These are phyloP conservation scores for Lordiphosa fenestrarum DNA, from an alignment of 2,888 invertebrate genomes.

Conservation along the genomic window DNA sequence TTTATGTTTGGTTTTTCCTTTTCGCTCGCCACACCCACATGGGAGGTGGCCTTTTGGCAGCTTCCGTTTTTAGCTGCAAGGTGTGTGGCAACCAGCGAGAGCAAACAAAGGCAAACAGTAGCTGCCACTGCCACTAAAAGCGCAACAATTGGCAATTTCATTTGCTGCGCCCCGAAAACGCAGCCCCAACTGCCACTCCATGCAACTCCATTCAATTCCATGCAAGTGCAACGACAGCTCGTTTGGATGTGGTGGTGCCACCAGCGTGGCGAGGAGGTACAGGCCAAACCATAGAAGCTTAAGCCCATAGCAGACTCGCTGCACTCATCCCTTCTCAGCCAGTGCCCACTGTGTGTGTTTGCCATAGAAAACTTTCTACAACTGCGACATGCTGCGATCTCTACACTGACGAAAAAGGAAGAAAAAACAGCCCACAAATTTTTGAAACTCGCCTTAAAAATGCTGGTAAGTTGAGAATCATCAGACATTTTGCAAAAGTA, in stretches of 20 bases:
- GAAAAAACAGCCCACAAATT: too few species aligned
- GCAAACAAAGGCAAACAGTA: slow-evolving; percentile 45
- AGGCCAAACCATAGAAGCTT: too few species aligned
- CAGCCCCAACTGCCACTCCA: slow-evolving; percentile 19
- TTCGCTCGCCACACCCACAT: slow-evolving; percentile 69
- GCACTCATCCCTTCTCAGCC: neutral
- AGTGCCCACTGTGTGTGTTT: slow-evolving; percentile 3
- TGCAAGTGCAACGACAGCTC: slow-evolving; percentile 12
- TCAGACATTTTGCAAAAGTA: too few species aligned
- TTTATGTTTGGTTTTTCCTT: slow-evolving; percentile 8
- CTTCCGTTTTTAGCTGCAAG: slow-evolving; percentile 58
- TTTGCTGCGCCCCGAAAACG: slow-evolving; percentile 63
- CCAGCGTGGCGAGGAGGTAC: slow-evolving; percentile 1
- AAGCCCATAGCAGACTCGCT: too few species aligned
- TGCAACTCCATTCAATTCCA: slow-evolving; percentile 4
- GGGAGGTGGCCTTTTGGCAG: slow-evolving; percentile 27
- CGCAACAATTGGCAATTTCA: slow-evolving; percentile 70
- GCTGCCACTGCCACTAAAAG: slow-evolving; percentile 55
- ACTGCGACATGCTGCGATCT: slow-evolving; percentile 60
- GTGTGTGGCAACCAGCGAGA: slow-evolving; percentile 53
- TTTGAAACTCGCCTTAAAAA: too few species aligned
- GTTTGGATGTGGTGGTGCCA: slow-evolving; percentile 12
- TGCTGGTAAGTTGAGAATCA: too few species aligned
- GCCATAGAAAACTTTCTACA: slow-evolving; percentile 55
- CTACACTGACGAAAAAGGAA: slow-evolving; percentile 26